Evolutionary conservation across 2,797 vertebrate genomes (phyloP).

Genomic region (Sebastes hopkinsi): DNA sequence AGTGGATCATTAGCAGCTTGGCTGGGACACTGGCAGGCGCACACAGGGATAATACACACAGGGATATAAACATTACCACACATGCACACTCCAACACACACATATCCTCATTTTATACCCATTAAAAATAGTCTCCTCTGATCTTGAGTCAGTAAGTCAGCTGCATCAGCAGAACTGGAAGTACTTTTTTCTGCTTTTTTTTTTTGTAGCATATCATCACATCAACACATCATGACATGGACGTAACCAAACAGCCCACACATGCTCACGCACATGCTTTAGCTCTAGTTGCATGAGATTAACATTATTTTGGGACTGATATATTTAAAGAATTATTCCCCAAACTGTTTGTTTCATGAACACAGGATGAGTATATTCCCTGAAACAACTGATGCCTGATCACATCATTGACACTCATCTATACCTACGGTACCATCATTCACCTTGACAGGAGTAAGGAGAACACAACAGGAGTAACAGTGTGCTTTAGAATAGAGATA

Average conservation of each 20-base stretch:
- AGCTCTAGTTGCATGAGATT: background rate
- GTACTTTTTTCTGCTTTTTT: background rate
- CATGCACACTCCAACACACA: slow-evolving; percentile 23
- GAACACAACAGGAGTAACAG: background rate
- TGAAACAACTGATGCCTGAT: background rate
- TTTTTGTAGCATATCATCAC: slow-evolving; percentile 9
- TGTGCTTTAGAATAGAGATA: background rate
- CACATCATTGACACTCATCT: background rate
- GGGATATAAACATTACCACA: background rate
- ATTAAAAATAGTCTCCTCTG: slow-evolving; percentile 41
- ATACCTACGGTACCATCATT: too few species aligned
- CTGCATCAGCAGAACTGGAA: slow-evolving; percentile 34
- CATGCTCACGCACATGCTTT: background rate
- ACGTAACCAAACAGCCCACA: background rate
- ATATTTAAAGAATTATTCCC: background rate
- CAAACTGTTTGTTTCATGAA: background rate
- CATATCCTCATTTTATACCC: slow-evolving; percentile 30
- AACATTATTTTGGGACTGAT: background rate
- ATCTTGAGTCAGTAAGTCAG: slow-evolving; percentile 36
- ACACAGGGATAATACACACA: slow-evolving; percentile 13
- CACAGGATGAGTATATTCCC: background rate
- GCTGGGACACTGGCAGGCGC: slow-evolving; percentile 24
- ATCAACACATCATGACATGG: slow-evolving; percentile 1
- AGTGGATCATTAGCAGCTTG: slow-evolving; percentile 54
- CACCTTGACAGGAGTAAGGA: background rate